Evolutionary conservation across 1,140 invertebrate species (phyloP), one percentile per base, ranked within the genome.

Genomic region (Calliopsis andreniformis): DNA sequence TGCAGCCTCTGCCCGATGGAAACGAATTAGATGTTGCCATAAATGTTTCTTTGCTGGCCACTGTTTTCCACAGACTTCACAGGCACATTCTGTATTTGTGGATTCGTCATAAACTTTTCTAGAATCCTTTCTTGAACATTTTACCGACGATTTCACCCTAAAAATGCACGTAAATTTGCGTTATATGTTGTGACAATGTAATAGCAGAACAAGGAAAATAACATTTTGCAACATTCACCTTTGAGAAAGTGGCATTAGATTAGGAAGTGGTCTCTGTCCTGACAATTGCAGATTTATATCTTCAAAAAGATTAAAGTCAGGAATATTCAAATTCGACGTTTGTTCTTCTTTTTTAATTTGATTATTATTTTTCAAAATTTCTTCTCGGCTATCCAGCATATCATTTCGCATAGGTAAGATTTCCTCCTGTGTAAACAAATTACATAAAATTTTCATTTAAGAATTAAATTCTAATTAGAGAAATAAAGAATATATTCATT

Each of bases 11-110:
- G 89, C 86, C 35, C 93, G 91, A 85, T 95, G 94, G 78, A 93
- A 94, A 10, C 94, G 87, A 39, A 94, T 94, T 25, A 94, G 87
- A 83, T 95, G 94, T 80, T 94, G 94, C 94, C 94, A 95, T 0
- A 94, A 84, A 77, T 94, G 94, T 78, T 94, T 94, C 73, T 94
- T 94, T 0, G 93, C 93, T 0, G 94, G 93, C 93, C 93, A 95
- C 23, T 92, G 92, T 84, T 94, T 95, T 1, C 92, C 92, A 72
- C 94, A 95, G 0, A 94, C 93, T 67, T 94, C 93, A 76, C 94
- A 95, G 0, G 89, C 88, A 51, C 91, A 92, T 16, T 91, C 91
- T 4, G 91, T 92, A 47, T 92, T 92, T 0, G 90, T 91, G 12
- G 88, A 90, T 64, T 92, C 91, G 20, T 92, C 91, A 55, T 92